These are phyloP conservation scores for Lasioglossum albipes DNA, from an alignment of 1,140 invertebrate genomes.

Conservation along the genomic window DNA sequence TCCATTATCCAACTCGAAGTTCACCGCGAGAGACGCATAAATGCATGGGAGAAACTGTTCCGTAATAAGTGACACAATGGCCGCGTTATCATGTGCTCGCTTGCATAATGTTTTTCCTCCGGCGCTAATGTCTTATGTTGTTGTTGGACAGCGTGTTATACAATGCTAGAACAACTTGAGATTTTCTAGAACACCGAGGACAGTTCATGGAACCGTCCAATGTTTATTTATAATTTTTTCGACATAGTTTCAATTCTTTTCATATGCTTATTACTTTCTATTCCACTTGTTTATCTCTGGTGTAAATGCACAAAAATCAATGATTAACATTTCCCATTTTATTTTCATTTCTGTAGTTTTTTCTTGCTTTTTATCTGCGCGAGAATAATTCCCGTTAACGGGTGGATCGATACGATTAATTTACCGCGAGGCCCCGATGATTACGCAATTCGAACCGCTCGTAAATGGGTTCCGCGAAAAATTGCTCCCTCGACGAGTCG, in stretches of 20 bases:
- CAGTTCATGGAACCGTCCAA: too few species aligned
- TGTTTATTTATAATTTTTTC: too few species aligned
- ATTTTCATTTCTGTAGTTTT: too few species aligned
- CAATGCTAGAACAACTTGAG: neutral
- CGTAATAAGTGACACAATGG: conserved; percentile 20
- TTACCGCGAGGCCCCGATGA: neutral
- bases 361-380: too few species aligned
- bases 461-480: neutral
- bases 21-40: neutral
- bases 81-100: conserved; percentile 27
- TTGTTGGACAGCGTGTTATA: neutral
- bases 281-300: too few species aligned
- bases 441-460: neutral
- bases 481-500: neutral
- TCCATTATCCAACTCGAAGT: conserved; percentile 18
- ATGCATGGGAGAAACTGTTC: conserved; percentile 1
- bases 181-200: too few species aligned
- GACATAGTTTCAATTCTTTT: too few species aligned
- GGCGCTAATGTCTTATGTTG: neutral
- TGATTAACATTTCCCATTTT: too few species aligned
- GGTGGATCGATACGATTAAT: neutral
- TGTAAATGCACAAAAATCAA: too few species aligned
- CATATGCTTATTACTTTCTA: too few species aligned
- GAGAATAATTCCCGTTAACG: neutral
- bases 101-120: conserved; percentile 19